phyloP scores from a whole-genome alignment of 2,888 invertebrate genomes.

The Chymomyza amoena region DNA sequence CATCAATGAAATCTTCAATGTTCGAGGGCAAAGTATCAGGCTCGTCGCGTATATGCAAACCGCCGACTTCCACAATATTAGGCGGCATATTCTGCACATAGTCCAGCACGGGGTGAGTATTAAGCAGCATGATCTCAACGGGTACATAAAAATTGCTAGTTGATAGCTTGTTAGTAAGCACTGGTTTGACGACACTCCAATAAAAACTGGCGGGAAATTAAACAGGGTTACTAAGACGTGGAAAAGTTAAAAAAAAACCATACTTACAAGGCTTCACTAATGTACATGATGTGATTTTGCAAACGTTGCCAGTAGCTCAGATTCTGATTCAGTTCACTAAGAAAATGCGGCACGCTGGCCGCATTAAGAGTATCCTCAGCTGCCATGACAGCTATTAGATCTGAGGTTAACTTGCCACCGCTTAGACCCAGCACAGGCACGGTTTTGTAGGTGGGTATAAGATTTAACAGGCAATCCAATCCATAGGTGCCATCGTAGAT shows the following conservation, averaged over 20 bases:
- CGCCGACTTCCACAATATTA: slow-evolving; percentile 76
- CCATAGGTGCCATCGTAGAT: slow-evolving; percentile 50
- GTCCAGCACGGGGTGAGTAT: slow-evolving; percentile 72
- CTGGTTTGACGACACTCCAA: slow-evolving; percentile 12
- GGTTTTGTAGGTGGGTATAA: background rate
- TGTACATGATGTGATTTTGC: slow-evolving; percentile 45
- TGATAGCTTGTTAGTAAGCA: slow-evolving; percentile 9
- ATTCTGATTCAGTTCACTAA: slow-evolving; percentile 31
- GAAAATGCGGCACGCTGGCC: slow-evolving; percentile 44
- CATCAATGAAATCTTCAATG: slow-evolving; percentile 61
- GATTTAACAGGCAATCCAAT: slow-evolving; percentile 37
- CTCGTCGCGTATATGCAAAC: slow-evolving; percentile 70
- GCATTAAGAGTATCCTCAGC: slow-evolving; percentile 50
- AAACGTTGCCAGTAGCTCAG: slow-evolving; percentile 54
- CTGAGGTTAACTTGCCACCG: slow-evolving; percentile 46
- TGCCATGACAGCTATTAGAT: slow-evolving; percentile 32
- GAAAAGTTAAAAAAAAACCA: too few species aligned
- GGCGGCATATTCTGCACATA: slow-evolving; percentile 73
- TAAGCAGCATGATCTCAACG: slow-evolving; percentile 66
- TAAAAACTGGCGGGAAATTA: background rate
- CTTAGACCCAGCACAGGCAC: slow-evolving; percentile 51
- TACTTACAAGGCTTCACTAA: slow-evolving; percentile 48
- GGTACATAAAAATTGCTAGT: slow-evolving; percentile 2
- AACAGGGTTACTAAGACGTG: background rate
- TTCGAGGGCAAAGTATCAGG: slow-evolving; percentile 57